Base-by-base conservation (phyloP, 2,888 invertebrate genomes). In the Creontiades dilutus region DNA sequence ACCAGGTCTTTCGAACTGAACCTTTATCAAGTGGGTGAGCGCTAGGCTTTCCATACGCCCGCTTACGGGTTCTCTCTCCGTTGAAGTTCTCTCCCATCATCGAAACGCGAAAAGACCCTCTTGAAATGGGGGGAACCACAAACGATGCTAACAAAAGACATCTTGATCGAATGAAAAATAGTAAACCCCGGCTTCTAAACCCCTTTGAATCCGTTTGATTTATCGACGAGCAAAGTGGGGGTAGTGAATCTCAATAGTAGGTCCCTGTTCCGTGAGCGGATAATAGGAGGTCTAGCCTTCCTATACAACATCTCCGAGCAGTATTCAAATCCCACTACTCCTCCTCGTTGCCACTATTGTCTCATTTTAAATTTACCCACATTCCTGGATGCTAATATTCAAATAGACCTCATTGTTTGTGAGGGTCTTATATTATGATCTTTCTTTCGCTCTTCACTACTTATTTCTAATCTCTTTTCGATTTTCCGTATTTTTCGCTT, bases 141-240 rank as follows among this genome's bases (percentile, higher is more conserved):
- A 23, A 68, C 78, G 78, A 86, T 75, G 37, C 86, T 68, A 86
- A 86, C 86, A 86, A 86, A 86, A 86, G 86, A 86, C 86, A 86
- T 86, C 86, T 86, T 86, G 86, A 86, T 75, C 86, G 75, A 46
- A 86, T 75, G 86, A 86, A 75, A 86, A 86, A 86, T 75, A 75
- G 86, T 47, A 68, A 75, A 27, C 48, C 37, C 68, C 47, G 48
- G 27, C 37, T 48, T 68, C 76, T 75, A 47, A 86, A 55, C 75
- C 86, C 86, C 86, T 86, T 86, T 86, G 86, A 86, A 75, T 75
- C 86, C 68, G 23, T 86, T 86, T 86, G 86, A 86, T 86, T 86
- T 86, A 86, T 86, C 86, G 86, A 55, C 16, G 14, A 47, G 76
- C 86, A 68, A 86, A 86, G 86, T 86, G 75, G 75, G 46, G 75